Evolutionary conservation across 1,140 invertebrate genomes (phyloP).

Genomic region (Caenorhabditis briggsae): DNA sequence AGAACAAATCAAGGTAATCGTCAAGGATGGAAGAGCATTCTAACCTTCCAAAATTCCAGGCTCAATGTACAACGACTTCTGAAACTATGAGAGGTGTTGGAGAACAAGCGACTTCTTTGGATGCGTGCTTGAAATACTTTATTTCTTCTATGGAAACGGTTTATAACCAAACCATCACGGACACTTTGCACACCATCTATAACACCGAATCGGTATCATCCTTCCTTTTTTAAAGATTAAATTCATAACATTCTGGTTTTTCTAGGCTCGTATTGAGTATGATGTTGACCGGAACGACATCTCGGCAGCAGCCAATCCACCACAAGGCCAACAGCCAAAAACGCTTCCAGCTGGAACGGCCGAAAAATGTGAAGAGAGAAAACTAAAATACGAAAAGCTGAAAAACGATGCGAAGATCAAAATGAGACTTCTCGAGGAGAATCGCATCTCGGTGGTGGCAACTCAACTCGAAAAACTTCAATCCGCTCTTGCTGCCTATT

Average conservation of each 20-base stretch:
- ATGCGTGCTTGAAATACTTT: slow-evolving; percentile 59
- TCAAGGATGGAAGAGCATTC: background rate
- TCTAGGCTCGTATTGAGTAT: slow-evolving; percentile 61
- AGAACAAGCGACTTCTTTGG: slow-evolving; percentile 31
- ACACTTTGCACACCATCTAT: slow-evolving; percentile 63
- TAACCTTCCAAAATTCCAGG: background rate
- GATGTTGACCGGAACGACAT: slow-evolving; percentile 60
- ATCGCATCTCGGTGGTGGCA: slow-evolving; percentile 58
- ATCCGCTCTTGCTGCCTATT: slow-evolving; percentile 58
- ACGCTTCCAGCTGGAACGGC: slow-evolving; percentile 5
- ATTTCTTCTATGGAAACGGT: slow-evolving; percentile 62
- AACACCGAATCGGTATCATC: slow-evolving; percentile 48
- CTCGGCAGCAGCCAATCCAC: background rate
- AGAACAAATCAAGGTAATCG: slow-evolving; percentile 51
- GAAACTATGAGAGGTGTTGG: slow-evolving; percentile 55
- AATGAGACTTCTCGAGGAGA: slow-evolving; percentile 61
- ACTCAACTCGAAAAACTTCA: slow-evolving; percentile 61
- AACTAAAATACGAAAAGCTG: slow-evolving; percentile 58
- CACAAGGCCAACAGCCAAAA: background rate
- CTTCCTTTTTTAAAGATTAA: background rate
- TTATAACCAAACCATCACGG: slow-evolving; percentile 60
- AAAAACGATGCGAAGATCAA: slow-evolving; percentile 59
- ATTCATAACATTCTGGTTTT: background rate
- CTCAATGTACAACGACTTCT: slow-evolving; percentile 46
- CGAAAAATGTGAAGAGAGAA: slow-evolving; percentile 42